Evolutionary conservation across 1,140 invertebrate genomes (phyloP), one percentile per base, ranked within the genome.

Genomic region (Megalonaias nervosa): DNA sequence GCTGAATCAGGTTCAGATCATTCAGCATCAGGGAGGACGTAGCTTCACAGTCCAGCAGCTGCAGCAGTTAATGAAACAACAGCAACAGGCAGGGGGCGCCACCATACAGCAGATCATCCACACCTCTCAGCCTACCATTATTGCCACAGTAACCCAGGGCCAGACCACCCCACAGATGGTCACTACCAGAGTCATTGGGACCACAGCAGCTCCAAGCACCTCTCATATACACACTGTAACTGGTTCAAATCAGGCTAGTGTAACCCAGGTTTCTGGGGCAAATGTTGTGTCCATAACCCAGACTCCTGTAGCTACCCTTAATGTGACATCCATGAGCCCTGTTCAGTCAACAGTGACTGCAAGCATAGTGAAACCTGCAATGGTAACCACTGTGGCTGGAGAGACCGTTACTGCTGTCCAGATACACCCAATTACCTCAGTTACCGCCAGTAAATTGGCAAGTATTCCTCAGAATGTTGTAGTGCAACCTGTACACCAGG

Each of bases 51-150:
- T 80, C 15, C 86, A 88, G 56, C 81, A 86, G n/a, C 64, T 89
- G 13, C 82, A 88, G 38, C 88, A 89, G 79, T 80, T 88, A 15
- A 82, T 87, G 61, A 87, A 85, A 68, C 81, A 81, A 67, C 81
- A 75, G 74, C 81, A 80, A 73, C 79, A 71, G 16, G 74, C 78
- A 58, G 80, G 81, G 4, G 78, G 75, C 9, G 81, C 81, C 57
- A 83, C 84, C 19, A 81, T 80, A 48, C 83, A 85, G 67, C 81
- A 82, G 23, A 83, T 82, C 15, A 75, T 81, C 15, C 82, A 83
- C 15, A 82, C 79, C 11, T 83, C 84, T 21, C 85, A 87, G 74
- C 88, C 87, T 19, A 86, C 87, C 59, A 87, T 88, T 75, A 89
- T 89, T 68, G 83, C 85, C 55, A 83, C 85, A 17, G 84, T 84